A percentile compares a stretch with the other conserved stretches of the same genome.
Conservation (phyloP, 2,888 invertebrate species). For the Polymixis flavicincta region DNA sequence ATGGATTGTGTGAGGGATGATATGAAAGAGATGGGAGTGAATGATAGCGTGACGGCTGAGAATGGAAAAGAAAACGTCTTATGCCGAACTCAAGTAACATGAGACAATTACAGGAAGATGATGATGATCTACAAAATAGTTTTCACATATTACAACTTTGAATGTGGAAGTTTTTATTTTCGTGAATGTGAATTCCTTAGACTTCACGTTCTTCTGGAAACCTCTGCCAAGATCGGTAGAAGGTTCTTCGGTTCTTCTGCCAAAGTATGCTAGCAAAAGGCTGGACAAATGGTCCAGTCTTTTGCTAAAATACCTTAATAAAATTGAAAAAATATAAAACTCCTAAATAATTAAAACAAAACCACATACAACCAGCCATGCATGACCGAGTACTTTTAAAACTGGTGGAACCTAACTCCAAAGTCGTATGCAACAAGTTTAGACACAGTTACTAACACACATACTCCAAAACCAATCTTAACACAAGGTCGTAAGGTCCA, state of each 20-base stretch:
- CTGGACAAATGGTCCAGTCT: no score
- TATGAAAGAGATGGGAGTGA: no score
- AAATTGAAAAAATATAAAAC: background rate
- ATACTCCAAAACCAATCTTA: constrained; percentile 26
- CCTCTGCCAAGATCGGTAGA: no score
- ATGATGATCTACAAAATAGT: background rate
- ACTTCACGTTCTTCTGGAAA: no score
- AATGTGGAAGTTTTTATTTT: background rate
- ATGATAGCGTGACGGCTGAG: no score
- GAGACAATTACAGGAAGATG: no score
- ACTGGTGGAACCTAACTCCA: constrained; percentile 40
- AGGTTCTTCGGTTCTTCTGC: no score
- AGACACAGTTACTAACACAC: background rate
- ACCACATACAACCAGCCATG: constrained; percentile 26
- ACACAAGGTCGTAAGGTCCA: background rate
- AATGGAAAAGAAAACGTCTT: no score
- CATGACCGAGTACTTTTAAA: constrained; percentile 38
- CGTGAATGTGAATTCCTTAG: no score
- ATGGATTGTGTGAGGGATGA: no score
- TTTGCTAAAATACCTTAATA: background rate
- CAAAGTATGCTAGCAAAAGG: no score
- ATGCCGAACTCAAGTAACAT: no score
- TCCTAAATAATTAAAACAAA: constrained; percentile 9
- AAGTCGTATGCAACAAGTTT: constrained; percentile 64
- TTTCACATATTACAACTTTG: background rate